Conservation (phyloP, 2,113 vertebrate genomes). For the Saimiri boliviensis region DNA sequence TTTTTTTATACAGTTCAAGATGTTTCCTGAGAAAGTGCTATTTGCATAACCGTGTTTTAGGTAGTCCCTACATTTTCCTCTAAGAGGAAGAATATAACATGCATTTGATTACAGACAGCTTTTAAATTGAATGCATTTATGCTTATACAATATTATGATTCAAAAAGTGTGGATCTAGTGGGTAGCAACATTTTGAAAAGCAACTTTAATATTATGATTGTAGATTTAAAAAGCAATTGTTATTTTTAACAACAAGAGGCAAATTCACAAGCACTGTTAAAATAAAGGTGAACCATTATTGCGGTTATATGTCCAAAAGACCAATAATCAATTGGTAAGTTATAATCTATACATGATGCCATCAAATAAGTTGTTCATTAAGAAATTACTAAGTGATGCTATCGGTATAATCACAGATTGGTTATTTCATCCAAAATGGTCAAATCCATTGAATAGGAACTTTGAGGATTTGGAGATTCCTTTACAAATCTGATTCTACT, state of each 20-base stretch:
- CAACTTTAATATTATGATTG: slow-evolving; percentile 3
- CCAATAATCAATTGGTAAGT: slow-evolving; percentile 37
- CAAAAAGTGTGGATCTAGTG: background rate
- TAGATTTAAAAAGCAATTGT: background rate
- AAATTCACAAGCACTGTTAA: slow-evolving; percentile 21
- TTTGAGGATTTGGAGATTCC: background rate
- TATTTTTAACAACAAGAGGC: slow-evolving; percentile 14
- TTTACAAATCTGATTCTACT: slow-evolving; percentile 46
- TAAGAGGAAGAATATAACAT: background rate
- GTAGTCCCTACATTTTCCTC: background rate
- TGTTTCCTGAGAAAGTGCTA: background rate
- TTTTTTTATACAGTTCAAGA: background rate
- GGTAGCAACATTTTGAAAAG: background rate
- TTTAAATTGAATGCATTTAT: background rate
- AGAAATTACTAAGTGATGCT: background rate
- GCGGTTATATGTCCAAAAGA: slow-evolving; percentile 15
- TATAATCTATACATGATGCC: slow-evolving; percentile 44
- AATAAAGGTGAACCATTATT: slow-evolving; percentile 17
- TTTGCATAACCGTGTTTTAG: slow-evolving; percentile 1
- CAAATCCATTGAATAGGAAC: slow-evolving; percentile 1
- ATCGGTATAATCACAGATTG: background rate
- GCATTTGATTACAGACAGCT: background rate
- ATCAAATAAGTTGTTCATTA: slow-evolving; percentile 41
- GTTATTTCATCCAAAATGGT: background rate
- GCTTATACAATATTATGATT: background rate